Conservation (phyloP, 2,888 invertebrate species). For the Alsophila aescularia region DNA sequence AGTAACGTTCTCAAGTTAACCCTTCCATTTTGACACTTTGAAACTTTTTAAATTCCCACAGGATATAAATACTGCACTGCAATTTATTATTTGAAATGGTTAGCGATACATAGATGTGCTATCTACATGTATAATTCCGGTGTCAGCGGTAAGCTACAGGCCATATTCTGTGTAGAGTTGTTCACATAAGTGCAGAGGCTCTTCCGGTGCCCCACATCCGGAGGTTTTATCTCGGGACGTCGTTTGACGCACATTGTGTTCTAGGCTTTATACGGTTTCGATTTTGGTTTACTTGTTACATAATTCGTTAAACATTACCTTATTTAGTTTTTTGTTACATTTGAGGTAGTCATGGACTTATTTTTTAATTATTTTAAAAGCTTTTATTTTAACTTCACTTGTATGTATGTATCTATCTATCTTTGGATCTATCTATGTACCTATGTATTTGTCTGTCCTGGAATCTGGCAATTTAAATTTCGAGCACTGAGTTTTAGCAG, state of each 20-base stretch:
- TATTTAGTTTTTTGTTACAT: no score
- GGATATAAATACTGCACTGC: neutral
- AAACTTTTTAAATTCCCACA: neutral
- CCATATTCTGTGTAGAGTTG: slow-evolving; percentile 28
- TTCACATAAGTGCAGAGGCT: slow-evolving; percentile 40
- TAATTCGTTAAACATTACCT: slow-evolving; percentile 1
- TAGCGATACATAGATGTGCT: neutral
- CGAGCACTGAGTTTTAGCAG: no score
- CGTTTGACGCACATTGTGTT: slow-evolving; percentile 43
- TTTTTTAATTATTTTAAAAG: no score
- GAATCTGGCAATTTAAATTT: no score
- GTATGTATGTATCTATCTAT: no score
- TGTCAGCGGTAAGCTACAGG: slow-evolving; percentile 19
- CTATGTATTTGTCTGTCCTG: no score
- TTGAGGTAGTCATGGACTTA: no score
- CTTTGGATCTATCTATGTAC: no score
- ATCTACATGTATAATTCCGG: slow-evolving; percentile 1
- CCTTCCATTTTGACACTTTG: no score
- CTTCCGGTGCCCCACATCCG: slow-evolving; percentile 47
- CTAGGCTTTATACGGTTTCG: slow-evolving; percentile 8
- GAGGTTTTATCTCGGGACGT: slow-evolving; percentile 51
- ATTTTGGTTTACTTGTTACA: slow-evolving; percentile 7
- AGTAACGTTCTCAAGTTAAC: no score
- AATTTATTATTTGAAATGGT: neutral
- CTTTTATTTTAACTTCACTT: no score